phyloP scores from a whole-genome alignment of 35 echinoderm and acorn worm genomes.

The Strongylocentrotus purpuratus region DNA sequence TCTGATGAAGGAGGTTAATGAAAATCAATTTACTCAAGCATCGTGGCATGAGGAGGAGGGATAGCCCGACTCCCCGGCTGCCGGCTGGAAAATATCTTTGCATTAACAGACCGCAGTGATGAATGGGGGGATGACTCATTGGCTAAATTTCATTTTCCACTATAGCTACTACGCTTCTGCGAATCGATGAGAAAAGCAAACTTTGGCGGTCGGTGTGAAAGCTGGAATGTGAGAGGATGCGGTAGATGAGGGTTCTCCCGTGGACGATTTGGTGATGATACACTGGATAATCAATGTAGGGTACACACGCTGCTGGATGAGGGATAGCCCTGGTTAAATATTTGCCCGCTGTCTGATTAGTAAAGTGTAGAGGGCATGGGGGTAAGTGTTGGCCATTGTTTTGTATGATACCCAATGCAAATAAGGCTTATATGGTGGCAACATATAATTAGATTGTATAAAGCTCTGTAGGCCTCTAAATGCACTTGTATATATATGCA shows the following conservation, averaged over 20 bases:
- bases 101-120: not conserved
- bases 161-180: not conserved
- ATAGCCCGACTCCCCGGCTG: not conserved
- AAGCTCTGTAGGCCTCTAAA: not conserved
- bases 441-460: not conserved
- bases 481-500: no score
- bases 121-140: not conserved
- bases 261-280: not conserved
- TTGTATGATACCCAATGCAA: not conserved
- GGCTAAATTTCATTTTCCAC: not conserved
- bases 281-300: not conserved
- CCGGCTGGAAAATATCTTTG: not conserved
- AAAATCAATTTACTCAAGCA: conserved; percentile 19
- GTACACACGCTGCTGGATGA: not conserved
- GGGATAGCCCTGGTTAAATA: not conserved
- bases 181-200: conserved; percentile 2
- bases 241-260: not conserved
- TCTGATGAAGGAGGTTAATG: not conserved
- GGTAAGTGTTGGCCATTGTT: not conserved
- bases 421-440: not conserved
- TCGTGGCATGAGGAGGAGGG: not conserved
- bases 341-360: not conserved
- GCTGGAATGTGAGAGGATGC: not conserved
- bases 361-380: not conserved
- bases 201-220: conserved; percentile 1